Evolutionary conservation across 2,113 vertebrate genomes (phyloP).

Genomic region (Callaeas wilsoni): DNA sequence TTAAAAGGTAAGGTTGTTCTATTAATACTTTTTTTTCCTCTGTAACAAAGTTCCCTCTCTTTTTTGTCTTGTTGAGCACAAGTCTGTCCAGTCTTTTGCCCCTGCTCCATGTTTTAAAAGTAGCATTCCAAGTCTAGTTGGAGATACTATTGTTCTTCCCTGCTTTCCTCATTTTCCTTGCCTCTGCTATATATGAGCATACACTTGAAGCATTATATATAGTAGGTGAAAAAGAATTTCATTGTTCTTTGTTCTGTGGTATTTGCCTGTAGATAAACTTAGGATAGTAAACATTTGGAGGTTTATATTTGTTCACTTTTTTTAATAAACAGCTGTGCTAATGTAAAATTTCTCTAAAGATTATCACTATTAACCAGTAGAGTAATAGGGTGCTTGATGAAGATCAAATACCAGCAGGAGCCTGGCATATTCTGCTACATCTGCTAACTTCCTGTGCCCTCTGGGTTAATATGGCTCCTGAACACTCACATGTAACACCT

Average conservation of each 20-base stretch:
- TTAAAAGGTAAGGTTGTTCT: conserved; percentile 80
- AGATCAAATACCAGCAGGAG: not conserved
- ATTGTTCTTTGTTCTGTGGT: not conserved
- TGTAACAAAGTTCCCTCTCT: not conserved
- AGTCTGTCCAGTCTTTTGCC: not conserved
- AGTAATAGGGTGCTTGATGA: not conserved
- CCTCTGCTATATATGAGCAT: not conserved
- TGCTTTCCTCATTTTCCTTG: not conserved
- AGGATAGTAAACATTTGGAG: not conserved
- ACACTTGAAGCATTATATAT: not conserved
- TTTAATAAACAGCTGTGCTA: not conserved
- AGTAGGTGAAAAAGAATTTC: not conserved
- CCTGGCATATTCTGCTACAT: not conserved
- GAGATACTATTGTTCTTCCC: not conserved
- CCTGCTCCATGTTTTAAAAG: not conserved
- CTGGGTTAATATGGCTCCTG: not conserved
- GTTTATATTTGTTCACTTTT: not conserved
- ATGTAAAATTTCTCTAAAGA: not conserved
- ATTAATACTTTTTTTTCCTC: accelerated
- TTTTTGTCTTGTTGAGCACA: not conserved
- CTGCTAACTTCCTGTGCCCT: not conserved
- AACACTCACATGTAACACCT: not conserved
- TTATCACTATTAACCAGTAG: not conserved
- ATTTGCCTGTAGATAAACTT: not conserved
- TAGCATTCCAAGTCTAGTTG: not conserved